Percentiles rank a stretch among this genome's conserved stretches.
Evolutionary conservation across 1,140 invertebrate species (phyloP).

Genomic region (Lepidurus apus): DNA sequence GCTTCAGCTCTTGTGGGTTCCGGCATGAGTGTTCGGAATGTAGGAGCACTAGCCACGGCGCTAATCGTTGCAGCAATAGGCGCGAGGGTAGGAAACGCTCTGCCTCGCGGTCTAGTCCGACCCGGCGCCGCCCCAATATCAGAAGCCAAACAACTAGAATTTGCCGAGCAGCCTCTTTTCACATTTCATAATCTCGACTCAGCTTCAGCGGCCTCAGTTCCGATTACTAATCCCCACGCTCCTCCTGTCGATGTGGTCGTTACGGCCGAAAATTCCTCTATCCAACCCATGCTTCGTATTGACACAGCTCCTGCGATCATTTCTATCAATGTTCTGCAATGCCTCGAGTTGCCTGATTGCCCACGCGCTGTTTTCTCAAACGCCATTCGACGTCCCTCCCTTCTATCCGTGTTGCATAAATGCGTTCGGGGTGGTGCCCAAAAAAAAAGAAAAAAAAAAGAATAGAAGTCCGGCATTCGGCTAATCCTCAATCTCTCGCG

Average conservation of each 20-base stretch:
- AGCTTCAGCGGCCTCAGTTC: neutral
- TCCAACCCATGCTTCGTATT: no score
- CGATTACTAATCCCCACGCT: no score
- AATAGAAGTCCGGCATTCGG: neutral
- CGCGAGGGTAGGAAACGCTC: neutral
- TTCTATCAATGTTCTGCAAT: no score
- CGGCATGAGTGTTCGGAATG: neutral
- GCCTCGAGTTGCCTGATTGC: no score
- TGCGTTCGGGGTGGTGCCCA: slow-evolving; percentile 3
- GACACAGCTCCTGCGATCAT: no score
- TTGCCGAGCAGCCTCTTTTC: no score
- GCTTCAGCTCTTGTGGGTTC: neutral
- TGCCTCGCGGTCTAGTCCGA: neutral
- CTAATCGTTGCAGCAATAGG: neutral
- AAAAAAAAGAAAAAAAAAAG: no score
- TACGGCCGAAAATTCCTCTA: no score
- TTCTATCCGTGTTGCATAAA: neutral
- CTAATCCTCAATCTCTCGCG: neutral
- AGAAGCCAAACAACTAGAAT: neutral
- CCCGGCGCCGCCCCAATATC: neutral
- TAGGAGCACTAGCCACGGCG: neutral
- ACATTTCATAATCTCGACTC: neutral
- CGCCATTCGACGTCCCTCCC: neutral
- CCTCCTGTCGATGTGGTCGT: no score
- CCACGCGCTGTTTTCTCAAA: no score